Evolutionary conservation across 2,888 invertebrate species (phyloP).

Genomic region (Gandaritis pyraliata): DNA sequence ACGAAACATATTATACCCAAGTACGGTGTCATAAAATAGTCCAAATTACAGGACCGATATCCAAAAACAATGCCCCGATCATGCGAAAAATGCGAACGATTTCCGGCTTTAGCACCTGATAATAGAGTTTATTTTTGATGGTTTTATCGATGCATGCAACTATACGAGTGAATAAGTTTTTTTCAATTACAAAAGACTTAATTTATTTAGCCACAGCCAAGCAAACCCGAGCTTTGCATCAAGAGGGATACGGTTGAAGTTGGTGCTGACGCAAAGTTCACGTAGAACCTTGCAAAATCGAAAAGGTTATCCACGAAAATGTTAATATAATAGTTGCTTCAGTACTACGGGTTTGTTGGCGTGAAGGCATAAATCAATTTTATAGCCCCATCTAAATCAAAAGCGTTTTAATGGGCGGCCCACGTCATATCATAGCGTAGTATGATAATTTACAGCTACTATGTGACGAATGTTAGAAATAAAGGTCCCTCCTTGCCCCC

Average conservation of each 20-base stretch:
- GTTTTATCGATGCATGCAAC: constrained; percentile 68
- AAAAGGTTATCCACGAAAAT: constrained; percentile 83
- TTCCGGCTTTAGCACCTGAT: constrained; percentile 46
- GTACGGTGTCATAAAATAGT: constrained; percentile 75
- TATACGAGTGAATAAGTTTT: constrained; percentile 78
- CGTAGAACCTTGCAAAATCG: constrained; percentile 69
- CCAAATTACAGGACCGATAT: constrained; percentile 78
- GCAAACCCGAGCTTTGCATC: constrained; percentile 40
- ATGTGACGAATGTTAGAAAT: constrained; percentile 86
- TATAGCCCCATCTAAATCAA: constrained; percentile 86
- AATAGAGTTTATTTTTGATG: constrained; percentile 57
- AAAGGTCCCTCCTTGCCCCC: constrained; percentile 72
- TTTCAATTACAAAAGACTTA: constrained; percentile 79
- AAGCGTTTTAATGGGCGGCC: constrained; percentile 85
- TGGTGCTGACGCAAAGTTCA: constrained; percentile 39
- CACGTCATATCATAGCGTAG: constrained; percentile 85
- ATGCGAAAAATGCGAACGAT: constrained; percentile 44
- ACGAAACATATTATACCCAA: constrained; percentile 67
- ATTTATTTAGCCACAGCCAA: constrained; percentile 49
- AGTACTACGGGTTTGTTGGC: constrained; percentile 84
- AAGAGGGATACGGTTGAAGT: constrained; percentile 41
- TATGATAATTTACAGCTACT: constrained; percentile 85
- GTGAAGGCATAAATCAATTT: constrained; percentile 85
- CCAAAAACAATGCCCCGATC: constrained; percentile 77
- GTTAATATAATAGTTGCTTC: constrained; percentile 85